Conservation (phyloP, 2,888 invertebrate species). For the Cryptus viduatorius region DNA sequence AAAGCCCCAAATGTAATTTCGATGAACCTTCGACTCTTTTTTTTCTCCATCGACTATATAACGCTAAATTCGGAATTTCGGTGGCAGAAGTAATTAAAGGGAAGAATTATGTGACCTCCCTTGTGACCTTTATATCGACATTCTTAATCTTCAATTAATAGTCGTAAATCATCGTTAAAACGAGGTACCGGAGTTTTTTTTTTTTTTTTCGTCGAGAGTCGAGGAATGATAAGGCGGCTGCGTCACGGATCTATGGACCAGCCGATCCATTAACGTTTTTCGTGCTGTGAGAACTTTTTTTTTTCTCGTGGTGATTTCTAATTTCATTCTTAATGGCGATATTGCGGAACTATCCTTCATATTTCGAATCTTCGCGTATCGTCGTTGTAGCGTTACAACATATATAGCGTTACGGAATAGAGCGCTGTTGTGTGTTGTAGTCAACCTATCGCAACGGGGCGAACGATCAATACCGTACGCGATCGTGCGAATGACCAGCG, state of each 20-base stretch:
- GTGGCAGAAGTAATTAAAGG: conserved; percentile 4
- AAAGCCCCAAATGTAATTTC: not conserved
- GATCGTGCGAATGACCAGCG: conserved; percentile 56
- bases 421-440: not conserved
- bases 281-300: not conserved
- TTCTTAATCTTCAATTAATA: conserved; percentile 28
- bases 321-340: not conserved
- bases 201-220: no score
- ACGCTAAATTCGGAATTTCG: not conserved
- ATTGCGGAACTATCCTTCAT: no score
- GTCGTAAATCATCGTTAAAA: conserved; percentile 29
- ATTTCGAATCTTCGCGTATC: no score
- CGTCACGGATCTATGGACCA: conserved; percentile 6
- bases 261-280: not conserved
- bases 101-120: conserved; percentile 11
- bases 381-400: no score
- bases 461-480: conserved; percentile 45
- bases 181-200: not conserved
- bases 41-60: not conserved
- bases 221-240: not conserved
- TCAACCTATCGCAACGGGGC: conserved; percentile 8
- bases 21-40: not conserved
- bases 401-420: not conserved
- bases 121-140: not conserved
- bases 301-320: not conserved